Conservation (phyloP, 1,140 invertebrate genomes). For the Paraescarpia echinospica region DNA sequence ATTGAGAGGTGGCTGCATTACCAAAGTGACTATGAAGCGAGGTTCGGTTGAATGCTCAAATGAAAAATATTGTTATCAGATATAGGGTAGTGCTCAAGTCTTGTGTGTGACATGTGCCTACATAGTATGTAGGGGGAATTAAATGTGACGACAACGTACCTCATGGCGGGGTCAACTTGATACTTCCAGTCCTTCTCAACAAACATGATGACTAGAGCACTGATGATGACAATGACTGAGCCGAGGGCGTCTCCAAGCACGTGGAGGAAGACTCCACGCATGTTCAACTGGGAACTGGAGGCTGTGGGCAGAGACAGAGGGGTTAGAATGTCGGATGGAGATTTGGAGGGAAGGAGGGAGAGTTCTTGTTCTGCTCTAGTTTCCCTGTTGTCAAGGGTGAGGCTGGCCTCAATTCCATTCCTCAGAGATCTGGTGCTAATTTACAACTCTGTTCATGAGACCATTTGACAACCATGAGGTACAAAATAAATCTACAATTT, state of each 20-base stretch:
- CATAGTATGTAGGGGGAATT: background rate
- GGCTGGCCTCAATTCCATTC: too few relatives aligned
- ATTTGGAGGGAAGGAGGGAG: background rate
- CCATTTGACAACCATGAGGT: too few relatives aligned
- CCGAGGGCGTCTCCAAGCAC: slow-evolving; percentile 92
- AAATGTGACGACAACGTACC: slow-evolving; percentile 51
- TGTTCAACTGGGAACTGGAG: slow-evolving; percentile 84
- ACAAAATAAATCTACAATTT: too few relatives aligned
- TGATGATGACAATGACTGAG: slow-evolving; percentile 91
- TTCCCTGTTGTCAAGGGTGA: too few relatives aligned
- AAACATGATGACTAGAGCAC: slow-evolving; percentile 84
- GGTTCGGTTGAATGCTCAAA: too few relatives aligned
- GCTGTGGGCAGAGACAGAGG: slow-evolving; percentile 29
- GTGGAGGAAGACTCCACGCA: slow-evolving; percentile 84
- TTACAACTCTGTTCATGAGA: too few relatives aligned
- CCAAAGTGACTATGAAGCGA: too few relatives aligned
- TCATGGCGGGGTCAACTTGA: slow-evolving; percentile 93
- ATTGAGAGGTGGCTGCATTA: too few relatives aligned
- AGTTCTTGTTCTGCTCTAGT: too few relatives aligned
- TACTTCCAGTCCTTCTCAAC: slow-evolving; percentile 76
- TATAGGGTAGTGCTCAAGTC: too few relatives aligned
- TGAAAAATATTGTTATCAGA: too few relatives aligned
- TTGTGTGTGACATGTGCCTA: background rate
- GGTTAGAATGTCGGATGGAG: background rate
- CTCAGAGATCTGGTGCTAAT: too few relatives aligned